A percentile compares a stretch with the other conserved stretches of the same genome.
Conservation (phyloP, 2,888 invertebrate species). For the Palloptera scutellata region DNA sequence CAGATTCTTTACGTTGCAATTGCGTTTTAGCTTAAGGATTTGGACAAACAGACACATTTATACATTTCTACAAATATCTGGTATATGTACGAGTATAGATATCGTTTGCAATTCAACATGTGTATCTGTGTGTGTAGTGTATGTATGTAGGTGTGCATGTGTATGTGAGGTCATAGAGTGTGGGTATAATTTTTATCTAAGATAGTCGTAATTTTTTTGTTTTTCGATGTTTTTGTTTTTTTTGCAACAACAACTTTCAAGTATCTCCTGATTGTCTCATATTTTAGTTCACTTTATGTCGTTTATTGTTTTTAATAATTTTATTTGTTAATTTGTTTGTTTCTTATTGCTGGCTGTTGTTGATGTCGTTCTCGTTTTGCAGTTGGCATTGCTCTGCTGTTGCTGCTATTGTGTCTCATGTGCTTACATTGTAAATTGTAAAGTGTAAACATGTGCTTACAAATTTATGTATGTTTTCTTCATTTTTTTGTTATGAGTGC, state of each 20-base stretch:
- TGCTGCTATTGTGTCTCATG: constrained; percentile 34
- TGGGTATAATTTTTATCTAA: no score
- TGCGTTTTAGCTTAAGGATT: constrained; percentile 23
- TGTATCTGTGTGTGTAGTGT: no score
- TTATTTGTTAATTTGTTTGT: constrained; percentile 39
- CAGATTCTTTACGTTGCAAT: constrained; percentile 17
- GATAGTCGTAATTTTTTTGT: not conserved
- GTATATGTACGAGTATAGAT: no score
- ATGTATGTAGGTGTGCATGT: no score
- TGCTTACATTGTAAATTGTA: no score
- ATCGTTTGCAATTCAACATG: no score
- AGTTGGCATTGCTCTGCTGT: no score
- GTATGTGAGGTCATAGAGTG: no score
- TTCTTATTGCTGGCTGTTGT: no score
- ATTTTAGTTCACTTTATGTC: constrained; percentile 6
- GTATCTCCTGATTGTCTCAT: not conserved
- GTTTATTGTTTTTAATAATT: constrained; percentile 38
- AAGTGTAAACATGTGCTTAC: constrained; percentile 3
- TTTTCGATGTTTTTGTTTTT: no score
- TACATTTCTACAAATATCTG: no score
- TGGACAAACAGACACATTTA: not conserved
- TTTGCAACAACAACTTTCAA: no score
- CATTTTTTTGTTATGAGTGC: constrained; percentile 29
- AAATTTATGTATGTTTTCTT: constrained; percentile 26
- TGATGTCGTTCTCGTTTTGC: constrained; percentile 33